These are phyloP conservation scores for Tryphoninae sp. DNA, from an alignment of 2,888 invertebrate genomes.

Conservation along the genomic window DNA sequence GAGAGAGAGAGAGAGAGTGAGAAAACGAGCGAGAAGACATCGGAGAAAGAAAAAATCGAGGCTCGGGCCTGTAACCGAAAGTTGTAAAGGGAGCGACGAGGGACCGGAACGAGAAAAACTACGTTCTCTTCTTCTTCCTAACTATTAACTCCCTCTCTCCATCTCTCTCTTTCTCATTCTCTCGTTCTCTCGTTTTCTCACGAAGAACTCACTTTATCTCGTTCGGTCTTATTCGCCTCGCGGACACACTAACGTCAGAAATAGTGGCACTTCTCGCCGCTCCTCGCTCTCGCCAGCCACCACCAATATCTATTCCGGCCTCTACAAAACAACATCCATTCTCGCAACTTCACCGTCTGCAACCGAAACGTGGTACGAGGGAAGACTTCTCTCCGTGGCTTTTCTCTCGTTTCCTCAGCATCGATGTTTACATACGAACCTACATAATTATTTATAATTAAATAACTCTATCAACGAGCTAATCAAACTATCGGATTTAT, in stretches of 20 bases:
- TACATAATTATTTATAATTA: constrained; percentile 20
- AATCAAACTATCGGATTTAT: constrained; percentile 68
- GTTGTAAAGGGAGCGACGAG: constrained; percentile 58
- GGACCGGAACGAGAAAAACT: not conserved
- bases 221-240: constrained; percentile 60
- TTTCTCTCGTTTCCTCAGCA: constrained; percentile 34
- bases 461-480: constrained; percentile 32
- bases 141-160: constrained; percentile 24
- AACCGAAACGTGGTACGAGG: constrained; percentile 51
- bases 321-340: constrained; percentile 80
- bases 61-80: constrained; percentile 47
- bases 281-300: constrained; percentile 80
- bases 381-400: not conserved
- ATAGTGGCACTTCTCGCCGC: constrained; percentile 81
- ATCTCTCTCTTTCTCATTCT: constrained; percentile 21
- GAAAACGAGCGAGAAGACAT: constrained; percentile 29
- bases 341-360: constrained; percentile 68
- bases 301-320: constrained; percentile 83
- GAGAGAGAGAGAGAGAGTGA: constrained; percentile 35
- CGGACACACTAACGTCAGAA: constrained; percentile 78
- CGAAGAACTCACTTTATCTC: constrained; percentile 63
- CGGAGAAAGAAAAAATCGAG: constrained; percentile 43
- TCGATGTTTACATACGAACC: constrained; percentile 37
- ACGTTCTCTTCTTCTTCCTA: constrained; percentile 17
- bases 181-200: constrained; percentile 40